Percentiles rank a stretch among this genome's conserved stretches.
Evolutionary conservation across 2,113 vertebrate genomes (phyloP).

Genomic region (Brienomyrus longianalis): DNA sequence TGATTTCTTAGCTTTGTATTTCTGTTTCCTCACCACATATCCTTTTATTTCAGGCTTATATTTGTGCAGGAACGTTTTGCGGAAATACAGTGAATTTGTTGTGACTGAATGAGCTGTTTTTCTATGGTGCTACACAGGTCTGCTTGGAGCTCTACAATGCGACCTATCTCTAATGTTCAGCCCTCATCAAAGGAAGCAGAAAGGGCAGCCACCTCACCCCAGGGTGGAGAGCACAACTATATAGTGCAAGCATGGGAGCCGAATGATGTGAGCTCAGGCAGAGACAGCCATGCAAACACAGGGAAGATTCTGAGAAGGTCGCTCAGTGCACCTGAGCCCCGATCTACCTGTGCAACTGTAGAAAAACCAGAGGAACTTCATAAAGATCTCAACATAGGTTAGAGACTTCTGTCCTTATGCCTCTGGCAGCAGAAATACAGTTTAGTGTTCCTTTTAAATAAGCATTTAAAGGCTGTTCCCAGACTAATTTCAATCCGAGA

Average conservation of each 20-base stretch:
- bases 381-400: conserved; percentile 40
- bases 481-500: neutral
- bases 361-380: conserved; percentile 26
- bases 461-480: neutral
- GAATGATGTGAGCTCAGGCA: conserved; percentile 24
- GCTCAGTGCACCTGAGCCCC: neutral
- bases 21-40: too few relatives aligned
- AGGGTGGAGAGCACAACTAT: conserved; percentile 25
- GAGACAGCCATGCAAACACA: conserved; percentile 18
- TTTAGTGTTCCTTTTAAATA: neutral
- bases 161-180: conserved; percentile 37
- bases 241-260: conserved; percentile 8
- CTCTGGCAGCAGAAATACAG: too few relatives aligned
- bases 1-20: neutral
- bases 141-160: conserved; percentile 31
- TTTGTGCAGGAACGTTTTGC: neutral
- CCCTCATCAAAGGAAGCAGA: conserved; percentile 43
- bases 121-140: neutral
- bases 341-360: neutral
- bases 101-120: neutral
- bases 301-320: neutral
- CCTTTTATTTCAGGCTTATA: neutral
- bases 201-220: conserved; percentile 38
- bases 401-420: conserved; percentile 9
- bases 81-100: neutral